Base-by-base conservation (phyloP, 2,888 invertebrate species). In the Entomobrya multifasciata region DNA sequence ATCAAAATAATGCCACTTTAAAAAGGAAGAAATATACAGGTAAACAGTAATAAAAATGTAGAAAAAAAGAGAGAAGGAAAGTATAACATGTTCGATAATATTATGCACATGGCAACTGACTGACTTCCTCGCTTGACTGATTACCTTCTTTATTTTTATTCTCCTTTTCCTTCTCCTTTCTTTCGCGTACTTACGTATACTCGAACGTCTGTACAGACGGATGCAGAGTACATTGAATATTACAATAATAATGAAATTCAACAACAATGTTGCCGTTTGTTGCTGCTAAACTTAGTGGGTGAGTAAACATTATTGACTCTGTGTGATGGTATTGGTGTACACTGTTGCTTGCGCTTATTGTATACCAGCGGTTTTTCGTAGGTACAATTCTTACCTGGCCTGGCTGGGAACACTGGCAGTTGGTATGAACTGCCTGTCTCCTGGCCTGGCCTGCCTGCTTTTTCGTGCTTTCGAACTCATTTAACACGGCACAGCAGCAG, bases 101-200 rank as follows among this genome's bases (percentile, higher is more conserved):
- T 72, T 55, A 74, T 55, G 74, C 36, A 52, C 49, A 74, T 55
- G 70, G 55, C 78, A 78, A 78, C 74, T 74, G 74, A 77, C 77
- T 60, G 60, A 77, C 79, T 79, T 72, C 72, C 81, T 82, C 76
- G 83, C 76, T 83, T 83, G 83, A 83, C 74, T 83, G 83, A 83
- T 83, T 83, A 52, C 83, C 55, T 70, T 72, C 67, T 80, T 74
- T 74, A 70, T 47, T 70, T 17, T n/a, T 72, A 25, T 72, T 47
- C 49, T 49, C 49, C 27, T 74, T 74, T n/a, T 52, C 17, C 30
- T 55, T 55, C 47, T 55, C 22, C 44, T 27, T 52, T 17, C 10
- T 27, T 20, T 6, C 65, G 11, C 25, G 11, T 10, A 1, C 17
- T 65, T 65, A 41, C 20, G 25, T 5, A 6, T 65, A 27, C n/a